These are phyloP conservation scores for Schizopygopsis pylzovi DNA, from an alignment of 2,797 vertebrate genomes.

Conservation along the genomic window DNA sequence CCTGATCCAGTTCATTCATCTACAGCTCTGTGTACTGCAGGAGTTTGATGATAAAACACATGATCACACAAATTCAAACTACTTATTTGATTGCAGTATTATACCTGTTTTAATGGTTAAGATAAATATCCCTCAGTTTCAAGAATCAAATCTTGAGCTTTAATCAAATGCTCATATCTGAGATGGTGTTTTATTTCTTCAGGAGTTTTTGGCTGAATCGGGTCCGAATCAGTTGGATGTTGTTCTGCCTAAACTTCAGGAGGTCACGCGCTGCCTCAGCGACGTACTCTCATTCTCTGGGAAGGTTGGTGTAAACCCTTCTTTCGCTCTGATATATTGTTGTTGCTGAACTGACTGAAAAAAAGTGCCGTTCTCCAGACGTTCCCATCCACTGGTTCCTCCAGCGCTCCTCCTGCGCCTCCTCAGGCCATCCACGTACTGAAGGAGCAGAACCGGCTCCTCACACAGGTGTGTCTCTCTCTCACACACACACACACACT, in stretches of 20 bases:
- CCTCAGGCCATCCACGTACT: no score
- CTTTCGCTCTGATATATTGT: neutral
- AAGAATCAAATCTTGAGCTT: neutral
- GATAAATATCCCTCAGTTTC: no score
- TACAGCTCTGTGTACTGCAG: no score
- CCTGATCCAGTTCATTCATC: no score
- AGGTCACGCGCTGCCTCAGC: conserved; percentile 88
- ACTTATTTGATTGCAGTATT: no score
- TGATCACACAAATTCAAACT: no score
- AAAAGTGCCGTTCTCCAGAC: conserved; percentile 65
- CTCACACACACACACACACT: no score
- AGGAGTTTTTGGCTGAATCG: conserved; percentile 84
- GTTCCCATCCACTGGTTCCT: conserved; percentile 60
- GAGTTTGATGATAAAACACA: no score
- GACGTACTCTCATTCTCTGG: conserved; percentile 85
- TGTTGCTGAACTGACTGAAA: neutral
- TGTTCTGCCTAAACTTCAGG: conserved; percentile 89
- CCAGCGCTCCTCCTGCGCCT: no score
- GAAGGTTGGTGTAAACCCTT: conserved; percentile 76
- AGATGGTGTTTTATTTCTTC: conserved; percentile 4
- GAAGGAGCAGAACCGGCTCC: no score
- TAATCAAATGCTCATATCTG: neutral
- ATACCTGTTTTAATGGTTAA: no score
- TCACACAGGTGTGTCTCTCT: no score
- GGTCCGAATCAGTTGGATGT: conserved; percentile 75